Conservation (phyloP, 2,797 vertebrate genomes). For the Botia kubotai region DNA sequence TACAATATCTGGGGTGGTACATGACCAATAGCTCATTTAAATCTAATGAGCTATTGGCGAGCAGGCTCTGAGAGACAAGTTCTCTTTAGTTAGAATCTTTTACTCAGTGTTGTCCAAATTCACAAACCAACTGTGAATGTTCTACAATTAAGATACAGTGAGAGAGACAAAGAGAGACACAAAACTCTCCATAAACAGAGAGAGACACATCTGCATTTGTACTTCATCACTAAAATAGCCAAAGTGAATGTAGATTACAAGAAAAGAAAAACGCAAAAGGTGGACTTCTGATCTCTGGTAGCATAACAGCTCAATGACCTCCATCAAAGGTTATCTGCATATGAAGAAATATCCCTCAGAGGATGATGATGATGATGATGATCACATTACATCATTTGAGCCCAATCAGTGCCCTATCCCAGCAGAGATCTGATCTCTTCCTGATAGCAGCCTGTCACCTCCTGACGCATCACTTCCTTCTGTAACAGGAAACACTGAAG, state of each 20-base stretch:
- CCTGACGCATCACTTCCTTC: slow-evolving; percentile 46
- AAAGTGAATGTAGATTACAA: not conserved
- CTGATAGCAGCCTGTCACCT: slow-evolving; percentile 45
- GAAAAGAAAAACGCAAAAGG: not conserved
- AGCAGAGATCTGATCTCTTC: slow-evolving; percentile 57
- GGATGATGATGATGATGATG: slow-evolving; percentile 40
- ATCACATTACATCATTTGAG: slow-evolving; percentile 54
- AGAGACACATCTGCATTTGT: slow-evolving; percentile 39
- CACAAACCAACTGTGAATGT: not conserved
- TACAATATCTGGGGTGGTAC: not conserved
- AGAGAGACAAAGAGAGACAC: not conserved
- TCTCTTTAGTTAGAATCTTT: too few species aligned
- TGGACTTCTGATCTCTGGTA: not conserved
- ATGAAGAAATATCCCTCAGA: slow-evolving; percentile 38
- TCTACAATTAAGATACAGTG: not conserved
- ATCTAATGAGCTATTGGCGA: not conserved
- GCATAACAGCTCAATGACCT: slow-evolving; percentile 17
- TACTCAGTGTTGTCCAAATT: not conserved
- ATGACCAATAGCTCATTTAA: too few species aligned
- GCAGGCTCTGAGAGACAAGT: not conserved
- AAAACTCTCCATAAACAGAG: slow-evolving; percentile 27
- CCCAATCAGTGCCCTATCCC: slow-evolving; percentile 32
- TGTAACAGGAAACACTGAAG: not conserved
- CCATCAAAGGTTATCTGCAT: slow-evolving; percentile 40
- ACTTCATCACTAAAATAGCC: slow-evolving; percentile 16